Conservation (phyloP, 2,888 invertebrate species). For the Bombyx huttoni region DNA sequence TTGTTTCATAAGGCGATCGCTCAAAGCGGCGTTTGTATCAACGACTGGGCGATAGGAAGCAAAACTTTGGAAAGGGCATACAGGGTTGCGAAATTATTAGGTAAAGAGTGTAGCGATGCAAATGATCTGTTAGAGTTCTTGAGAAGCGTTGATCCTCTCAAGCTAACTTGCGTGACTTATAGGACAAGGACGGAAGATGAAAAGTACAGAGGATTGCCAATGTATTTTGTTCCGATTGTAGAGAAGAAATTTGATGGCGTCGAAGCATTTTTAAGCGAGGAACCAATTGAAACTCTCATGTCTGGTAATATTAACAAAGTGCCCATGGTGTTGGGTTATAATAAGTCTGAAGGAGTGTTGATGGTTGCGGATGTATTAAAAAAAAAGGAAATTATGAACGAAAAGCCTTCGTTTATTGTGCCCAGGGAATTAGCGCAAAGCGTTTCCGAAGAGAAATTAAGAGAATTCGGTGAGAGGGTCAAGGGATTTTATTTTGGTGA, state of each 20-base stretch:
- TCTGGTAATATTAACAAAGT: constrained; percentile 58
- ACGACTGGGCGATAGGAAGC: constrained; percentile 18
- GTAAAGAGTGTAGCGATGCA: constrained; percentile 16
- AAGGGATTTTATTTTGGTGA: constrained; percentile 23
- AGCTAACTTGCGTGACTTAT: background rate
- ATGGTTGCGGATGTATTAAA: constrained; percentile 9
- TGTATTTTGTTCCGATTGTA: constrained; percentile 18
- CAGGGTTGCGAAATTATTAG: constrained; percentile 17
- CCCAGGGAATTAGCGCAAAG: constrained; percentile 21
- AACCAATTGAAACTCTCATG: constrained; percentile 15
- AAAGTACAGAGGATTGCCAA: background rate
- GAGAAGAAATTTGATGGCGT: constrained; percentile 24
- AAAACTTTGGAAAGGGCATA: constrained; percentile 19
- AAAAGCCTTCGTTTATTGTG: constrained; percentile 21
- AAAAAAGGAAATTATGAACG: constrained; percentile 10
- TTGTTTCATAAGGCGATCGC: constrained; percentile 20
- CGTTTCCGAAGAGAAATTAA: constrained; percentile 10
- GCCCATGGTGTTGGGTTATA: constrained; percentile 79
- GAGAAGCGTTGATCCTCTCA: constrained; percentile 13
- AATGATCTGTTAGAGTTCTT: constrained; percentile 20
- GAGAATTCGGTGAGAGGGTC: constrained; percentile 23
- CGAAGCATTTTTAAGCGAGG: constrained; percentile 20
- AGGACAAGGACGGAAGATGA: background rate
- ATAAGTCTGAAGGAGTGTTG: constrained; percentile 73
- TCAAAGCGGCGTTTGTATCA: constrained; percentile 19